These are phyloP conservation scores for Drosophila histrio DNA, from an alignment of 2,888 invertebrate species.

Conservation along the genomic window DNA sequence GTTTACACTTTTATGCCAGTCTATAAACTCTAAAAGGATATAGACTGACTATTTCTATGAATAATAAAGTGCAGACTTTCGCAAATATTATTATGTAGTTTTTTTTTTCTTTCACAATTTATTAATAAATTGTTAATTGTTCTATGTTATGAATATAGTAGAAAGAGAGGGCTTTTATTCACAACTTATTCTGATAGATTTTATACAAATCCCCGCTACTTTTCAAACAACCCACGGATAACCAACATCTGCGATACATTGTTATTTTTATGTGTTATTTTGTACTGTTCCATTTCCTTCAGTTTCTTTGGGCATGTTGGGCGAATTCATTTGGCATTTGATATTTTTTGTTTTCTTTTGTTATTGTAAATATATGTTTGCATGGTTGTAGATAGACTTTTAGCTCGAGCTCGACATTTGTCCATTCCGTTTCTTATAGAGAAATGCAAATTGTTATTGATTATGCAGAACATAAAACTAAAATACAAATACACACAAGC, in stretches of 20 bases:
- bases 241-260: conserved; percentile 48
- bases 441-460: conserved; percentile 79
- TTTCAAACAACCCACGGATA: conserved; percentile 34
- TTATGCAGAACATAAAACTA: conserved; percentile 66
- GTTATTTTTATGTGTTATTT: conserved; percentile 57
- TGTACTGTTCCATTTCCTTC: conserved; percentile 40
- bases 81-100: background rate
- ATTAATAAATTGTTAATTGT: background rate
- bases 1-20: background rate
- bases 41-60: background rate
- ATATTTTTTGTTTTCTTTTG: conserved; percentile 38
- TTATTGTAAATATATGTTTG: conserved; percentile 26
- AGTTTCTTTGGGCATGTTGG: conserved; percentile 33
- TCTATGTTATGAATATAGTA: background rate
- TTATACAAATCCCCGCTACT: conserved; percentile 9
- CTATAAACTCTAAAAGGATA: background rate
- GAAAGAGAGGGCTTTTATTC: background rate
- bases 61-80: background rate
- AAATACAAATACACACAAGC: conserved; percentile 12
- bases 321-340: conserved; percentile 56
- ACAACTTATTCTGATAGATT: background rate
- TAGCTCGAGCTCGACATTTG: conserved; percentile 14
- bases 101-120: background rate
- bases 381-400: conserved; percentile 28
- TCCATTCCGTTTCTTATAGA: conserved; percentile 17